phyloP scores from a whole-genome alignment of 1,140 invertebrate genomes.

The Drosophila asahinai region DNA sequence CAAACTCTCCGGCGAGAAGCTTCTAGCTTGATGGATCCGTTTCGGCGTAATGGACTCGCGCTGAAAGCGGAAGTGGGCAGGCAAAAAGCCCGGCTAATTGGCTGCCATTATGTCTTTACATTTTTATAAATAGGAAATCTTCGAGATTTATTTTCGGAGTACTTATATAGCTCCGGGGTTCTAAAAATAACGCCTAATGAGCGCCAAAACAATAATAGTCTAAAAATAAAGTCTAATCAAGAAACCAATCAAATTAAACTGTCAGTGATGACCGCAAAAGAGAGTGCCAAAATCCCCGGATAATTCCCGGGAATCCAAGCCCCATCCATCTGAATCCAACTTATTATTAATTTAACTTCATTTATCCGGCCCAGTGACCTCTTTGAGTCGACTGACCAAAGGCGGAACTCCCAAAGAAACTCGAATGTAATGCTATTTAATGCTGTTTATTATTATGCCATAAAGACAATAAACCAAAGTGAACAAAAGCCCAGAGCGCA shows the following conservation, averaged over 20 bases:
- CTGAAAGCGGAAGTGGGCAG: slow-evolving; percentile 44
- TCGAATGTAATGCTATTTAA: slow-evolving; percentile 69
- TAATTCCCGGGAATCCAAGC: slow-evolving; percentile 18
- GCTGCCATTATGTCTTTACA: slow-evolving; percentile 54
- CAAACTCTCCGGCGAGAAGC: slow-evolving; percentile 43
- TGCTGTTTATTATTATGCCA: slow-evolving; percentile 60
- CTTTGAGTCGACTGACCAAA: slow-evolving; percentile 34
- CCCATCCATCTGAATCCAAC: not conserved
- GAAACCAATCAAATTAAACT: slow-evolving; percentile 30
- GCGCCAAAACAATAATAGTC: slow-evolving; percentile 29
- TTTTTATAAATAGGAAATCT: slow-evolving; percentile 54
- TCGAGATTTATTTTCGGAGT: slow-evolving; percentile 43
- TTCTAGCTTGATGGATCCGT: slow-evolving; percentile 43
- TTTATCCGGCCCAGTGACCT: slow-evolving; percentile 60
- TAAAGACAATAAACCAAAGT: slow-evolving; percentile 46
- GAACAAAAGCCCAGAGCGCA: slow-evolving; percentile 47
- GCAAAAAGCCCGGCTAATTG: slow-evolving; percentile 40
- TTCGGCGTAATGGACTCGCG: slow-evolving; percentile 31
- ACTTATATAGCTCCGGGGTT: slow-evolving; percentile 13
- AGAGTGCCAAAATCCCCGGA: slow-evolving; percentile 17
- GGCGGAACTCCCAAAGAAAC: slow-evolving; percentile 57
- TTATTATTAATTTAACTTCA: slow-evolving; percentile 14
- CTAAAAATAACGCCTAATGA: slow-evolving; percentile 45
- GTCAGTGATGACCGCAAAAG: slow-evolving; percentile 23
- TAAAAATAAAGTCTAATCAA: slow-evolving; percentile 39